Percentiles rank a stretch among this genome's conserved stretches.
These are phyloP conservation scores for Castor canadensis DNA, from an alignment of 2,113 vertebrate species.

Conservation along the genomic window DNA sequence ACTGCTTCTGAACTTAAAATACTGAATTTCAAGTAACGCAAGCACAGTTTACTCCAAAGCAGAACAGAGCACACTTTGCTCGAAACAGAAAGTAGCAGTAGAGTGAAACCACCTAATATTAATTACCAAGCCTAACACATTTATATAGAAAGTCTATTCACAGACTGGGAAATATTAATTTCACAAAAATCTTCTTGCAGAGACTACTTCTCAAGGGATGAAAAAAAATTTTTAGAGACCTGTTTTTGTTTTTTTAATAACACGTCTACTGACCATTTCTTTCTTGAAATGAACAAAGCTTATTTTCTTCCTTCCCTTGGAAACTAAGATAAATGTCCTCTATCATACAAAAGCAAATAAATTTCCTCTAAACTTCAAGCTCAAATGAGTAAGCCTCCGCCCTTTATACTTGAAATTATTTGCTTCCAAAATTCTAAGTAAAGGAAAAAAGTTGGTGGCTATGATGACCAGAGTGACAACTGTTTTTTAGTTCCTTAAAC, in stretches of 20 bases:
- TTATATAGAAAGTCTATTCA: background rate
- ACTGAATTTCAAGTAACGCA: background rate
- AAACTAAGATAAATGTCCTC: constrained; percentile 32
- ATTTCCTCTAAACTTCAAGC: constrained; percentile 26
- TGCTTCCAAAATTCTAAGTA: constrained; percentile 50
- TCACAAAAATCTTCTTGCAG: background rate
- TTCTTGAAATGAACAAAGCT: constrained; percentile 38
- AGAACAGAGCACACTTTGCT: background rate
- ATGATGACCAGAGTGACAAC: background rate
- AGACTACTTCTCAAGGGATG: background rate
- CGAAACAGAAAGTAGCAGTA: background rate
- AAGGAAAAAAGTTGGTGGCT: constrained; percentile 35
- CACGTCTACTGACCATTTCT: background rate
- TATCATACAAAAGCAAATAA: constrained; percentile 12
- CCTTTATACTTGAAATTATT: constrained; percentile 13
- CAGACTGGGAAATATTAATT: background rate
- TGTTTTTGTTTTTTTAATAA: background rate
- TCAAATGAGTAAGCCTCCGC: background rate
- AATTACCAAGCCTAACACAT: background rate
- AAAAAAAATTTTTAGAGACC: background rate
- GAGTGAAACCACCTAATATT: background rate
- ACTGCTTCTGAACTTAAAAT: background rate
- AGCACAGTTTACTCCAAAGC: background rate
- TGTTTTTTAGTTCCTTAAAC: constrained; percentile 47
- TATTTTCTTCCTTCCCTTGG: constrained; percentile 1